Evolutionary conservation across 2,797 vertebrate genomes (phyloP), one percentile per base, ranked within the genome.

Genomic region (Leucoraja ocellata): DNA sequence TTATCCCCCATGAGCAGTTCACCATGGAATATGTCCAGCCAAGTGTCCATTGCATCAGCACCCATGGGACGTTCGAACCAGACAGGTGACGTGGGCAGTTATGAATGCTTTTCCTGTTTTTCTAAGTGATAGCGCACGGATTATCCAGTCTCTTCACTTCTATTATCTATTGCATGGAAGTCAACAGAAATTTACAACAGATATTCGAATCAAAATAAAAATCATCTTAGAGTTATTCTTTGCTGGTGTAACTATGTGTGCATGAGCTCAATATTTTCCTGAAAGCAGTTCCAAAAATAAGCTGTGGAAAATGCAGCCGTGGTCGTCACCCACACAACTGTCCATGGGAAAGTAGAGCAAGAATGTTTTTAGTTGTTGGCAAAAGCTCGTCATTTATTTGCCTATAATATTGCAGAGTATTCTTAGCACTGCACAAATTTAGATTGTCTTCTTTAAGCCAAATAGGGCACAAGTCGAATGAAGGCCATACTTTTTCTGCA

Each of bases 11-110:
- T 93, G 96, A 96, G 1, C 95, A 95, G 88, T 99, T 98, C 94
- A 97, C 96, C 76, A 92, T 97, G 95, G 98, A 99, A 95, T 96
- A 97, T 0, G 94, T 99, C 0, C 96, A 97, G 73, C 98, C 98
- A 0, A 96, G 95, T 79, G 96, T 98, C 81, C 97, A 96, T 94
- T 99, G 99, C 94, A 97, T 99, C 95, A 96, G 97, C 39, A 95
- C 95, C 36, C 98, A 99, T 0, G 98, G 98, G 7, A 95, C 95
- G 0, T 98, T 98, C 93, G 95, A 95, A n/a, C 96, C 97, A 78
- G 96, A 98, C 96, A 98, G 98, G 99, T 99, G 95, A 93, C 0
- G 10, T 76, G 23, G 28, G 5, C 63, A 4, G 36, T 9, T 13
- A 1, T 18, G 25, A 28, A 68, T 88, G n/a, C 9, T 88, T 68